A percentile compares a stretch with the other conserved stretches of the same genome.
These are phyloP conservation scores for Pseudomugil tenellus DNA, from an alignment of 2,797 vertebrate genomes.

Conservation along the genomic window DNA sequence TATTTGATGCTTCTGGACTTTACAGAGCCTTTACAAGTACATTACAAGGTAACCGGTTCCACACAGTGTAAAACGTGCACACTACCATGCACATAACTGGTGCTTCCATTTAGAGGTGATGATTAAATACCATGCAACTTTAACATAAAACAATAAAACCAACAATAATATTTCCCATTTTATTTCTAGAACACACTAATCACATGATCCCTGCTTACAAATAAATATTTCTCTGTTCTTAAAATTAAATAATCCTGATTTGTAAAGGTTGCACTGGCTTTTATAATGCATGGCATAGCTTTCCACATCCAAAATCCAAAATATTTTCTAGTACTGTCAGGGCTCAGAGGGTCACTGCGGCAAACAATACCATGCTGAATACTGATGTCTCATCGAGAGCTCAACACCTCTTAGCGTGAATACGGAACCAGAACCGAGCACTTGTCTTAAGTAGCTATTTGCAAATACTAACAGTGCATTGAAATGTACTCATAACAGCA, in stretches of 20 bases:
- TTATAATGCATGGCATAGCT: constrained; percentile 6
- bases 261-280: constrained; percentile 19
- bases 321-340: constrained; percentile 31
- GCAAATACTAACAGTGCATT: constrained; percentile 32
- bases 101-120: constrained; percentile 14
- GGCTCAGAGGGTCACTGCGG: constrained; percentile 55
- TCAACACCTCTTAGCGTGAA: constrained; percentile 22
- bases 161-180: constrained; percentile 30
- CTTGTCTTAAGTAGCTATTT: constrained; percentile 19
- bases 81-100: constrained; percentile 10
- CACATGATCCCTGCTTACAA: constrained; percentile 27
- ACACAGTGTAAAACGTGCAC: constrained; percentile 14
- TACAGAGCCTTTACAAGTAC: neutral
- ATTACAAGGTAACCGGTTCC: neutral
- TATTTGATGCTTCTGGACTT: neutral
- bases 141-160: constrained; percentile 16
- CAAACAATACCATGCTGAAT: constrained; percentile 35
- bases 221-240: constrained; percentile 57
- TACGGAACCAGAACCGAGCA: constrained; percentile 51
- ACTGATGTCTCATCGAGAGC: constrained; percentile 29
- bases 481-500: constrained; percentile 34
- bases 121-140: constrained; percentile 21
- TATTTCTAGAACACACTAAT: constrained; percentile 22
- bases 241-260: constrained; percentile 53
- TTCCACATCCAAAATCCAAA: constrained; percentile 14